Base-by-base conservation (phyloP, 2,888 invertebrate species). In the Zaprionus lineosus region DNA sequence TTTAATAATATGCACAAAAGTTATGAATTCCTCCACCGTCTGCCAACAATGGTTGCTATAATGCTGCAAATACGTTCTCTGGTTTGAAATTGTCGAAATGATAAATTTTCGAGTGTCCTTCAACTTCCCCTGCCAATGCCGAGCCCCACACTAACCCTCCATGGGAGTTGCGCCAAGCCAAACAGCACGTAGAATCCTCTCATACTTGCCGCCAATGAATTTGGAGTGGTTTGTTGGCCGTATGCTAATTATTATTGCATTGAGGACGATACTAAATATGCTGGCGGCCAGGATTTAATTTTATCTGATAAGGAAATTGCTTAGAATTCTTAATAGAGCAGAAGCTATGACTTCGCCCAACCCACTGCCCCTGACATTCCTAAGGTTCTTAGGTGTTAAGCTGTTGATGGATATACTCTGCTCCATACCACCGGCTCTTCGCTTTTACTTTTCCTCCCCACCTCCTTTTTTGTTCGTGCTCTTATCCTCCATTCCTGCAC, bases 221-320 rank as follows among this genome's bases (percentile, higher is more conserved):
- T 60, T 59, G 9, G 26, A 59, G 52, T 43, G 47, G 6, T 33
- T 47, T 33, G 28, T 39, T 41, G 51, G 36, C 56, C 58, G 65
- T 56, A 73, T 86, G 82, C 74, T 84, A 82, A 82, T 82, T 86
- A 85, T 81, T 84, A 68, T 76, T 84, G 66, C 64, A 70, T 52
- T 57, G 26, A 31, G 21, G 47, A 33, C n/a, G 7, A 21, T 21
- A 37, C 36, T 15, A 18, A 29, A 19, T 21, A 56, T 39, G 46
- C 36, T 28, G 60, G 59, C 71, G 71, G 76, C 60, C 68, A 52
- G 74, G 74, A 74, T 84, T 81, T 69, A 59, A 63, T 74, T 60
- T 81, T 71, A 77, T 86, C 78, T 82, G 82, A 83, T 83, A 86
- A 86, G 86, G 72, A 83, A 84, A 84, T 86, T 84, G 82, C 72